Conservation (phyloP, 1,140 invertebrate species). For the Trichonephila clavipes region DNA sequence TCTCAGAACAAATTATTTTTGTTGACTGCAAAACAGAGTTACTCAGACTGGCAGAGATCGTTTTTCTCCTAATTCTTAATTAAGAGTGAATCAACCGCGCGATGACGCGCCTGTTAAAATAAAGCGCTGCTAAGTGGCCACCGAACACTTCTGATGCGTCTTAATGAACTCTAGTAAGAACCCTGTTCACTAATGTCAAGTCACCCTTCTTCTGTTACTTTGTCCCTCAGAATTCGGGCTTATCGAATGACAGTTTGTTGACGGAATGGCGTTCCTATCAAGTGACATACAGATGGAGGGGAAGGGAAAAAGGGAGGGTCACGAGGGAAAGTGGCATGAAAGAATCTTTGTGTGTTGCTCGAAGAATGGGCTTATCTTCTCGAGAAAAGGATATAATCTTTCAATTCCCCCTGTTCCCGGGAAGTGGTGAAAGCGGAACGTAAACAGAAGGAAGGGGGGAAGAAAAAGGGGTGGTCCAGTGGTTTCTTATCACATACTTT, state of each 20-base stretch:
- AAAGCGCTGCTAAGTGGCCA: background rate
- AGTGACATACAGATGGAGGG: constrained; percentile 10
- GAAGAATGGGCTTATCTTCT: constrained; percentile 30
- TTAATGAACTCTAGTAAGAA: constrained; percentile 9
- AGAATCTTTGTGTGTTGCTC: constrained; percentile 16
- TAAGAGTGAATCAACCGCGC: constrained; percentile 37
- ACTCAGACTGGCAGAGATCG: background rate
- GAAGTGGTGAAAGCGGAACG: constrained; percentile 28
- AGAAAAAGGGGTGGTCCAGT: background rate
- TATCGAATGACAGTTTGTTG: constrained; percentile 51
- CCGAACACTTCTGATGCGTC: background rate
- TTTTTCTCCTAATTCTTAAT: constrained; percentile 30
- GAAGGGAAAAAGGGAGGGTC: constrained; percentile 1
- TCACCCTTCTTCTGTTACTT: constrained; percentile 24
- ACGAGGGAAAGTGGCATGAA: constrained; percentile 13
- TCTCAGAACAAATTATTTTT: constrained; percentile 6
- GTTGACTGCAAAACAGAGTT: background rate
- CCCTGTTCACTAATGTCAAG: background rate
- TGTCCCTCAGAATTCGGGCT: background rate
- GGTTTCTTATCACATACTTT: constrained; percentile 4
- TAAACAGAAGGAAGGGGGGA: background rate
- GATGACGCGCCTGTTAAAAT: background rate
- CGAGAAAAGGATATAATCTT: constrained; percentile 5
- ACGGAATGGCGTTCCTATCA: constrained; percentile 45
- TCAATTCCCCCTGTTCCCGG: background rate